Percentiles rank a stretch among this genome's conserved stretches.
These are phyloP conservation scores for Hypocryptadius cinnamomeus DNA, from an alignment of 2,113 vertebrate genomes.

Conservation along the genomic window DNA sequence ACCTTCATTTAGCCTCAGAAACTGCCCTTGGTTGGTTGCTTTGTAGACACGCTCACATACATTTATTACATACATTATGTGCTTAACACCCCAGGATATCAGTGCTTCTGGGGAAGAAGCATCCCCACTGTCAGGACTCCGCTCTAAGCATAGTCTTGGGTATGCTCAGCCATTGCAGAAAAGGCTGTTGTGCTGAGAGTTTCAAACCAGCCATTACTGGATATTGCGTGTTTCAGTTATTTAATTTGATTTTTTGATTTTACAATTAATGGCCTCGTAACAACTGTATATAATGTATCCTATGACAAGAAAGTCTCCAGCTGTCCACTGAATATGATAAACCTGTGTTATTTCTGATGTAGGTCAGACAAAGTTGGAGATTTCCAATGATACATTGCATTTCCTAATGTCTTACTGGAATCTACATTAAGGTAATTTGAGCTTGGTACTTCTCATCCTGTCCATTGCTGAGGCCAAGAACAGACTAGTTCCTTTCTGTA, in stretches of 20 bases:
- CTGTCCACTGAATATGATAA: not conserved
- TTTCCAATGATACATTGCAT: not conserved
- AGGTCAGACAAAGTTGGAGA: not conserved
- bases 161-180: not conserved
- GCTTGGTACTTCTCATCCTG: not conserved
- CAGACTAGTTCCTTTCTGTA: not conserved
- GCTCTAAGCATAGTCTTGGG: not conserved
- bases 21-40: not conserved
- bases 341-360: not conserved
- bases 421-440: not conserved
- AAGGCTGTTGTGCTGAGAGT: not conserved
- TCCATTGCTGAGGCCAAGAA: not conserved
- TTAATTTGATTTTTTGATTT: not conserved
- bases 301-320: not conserved
- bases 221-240: not conserved
- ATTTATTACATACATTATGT: not conserved
- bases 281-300: not conserved
- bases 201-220: not conserved
- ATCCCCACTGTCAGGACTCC: not conserved
- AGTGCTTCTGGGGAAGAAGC: not conserved
- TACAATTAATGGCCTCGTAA: not conserved
- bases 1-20: not conserved
- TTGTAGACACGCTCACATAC: not conserved
- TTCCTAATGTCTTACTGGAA: not conserved
- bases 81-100: not conserved